phyloP scores from a whole-genome alignment of 2,888 invertebrate genomes.

The Pyralis farinalis region DNA sequence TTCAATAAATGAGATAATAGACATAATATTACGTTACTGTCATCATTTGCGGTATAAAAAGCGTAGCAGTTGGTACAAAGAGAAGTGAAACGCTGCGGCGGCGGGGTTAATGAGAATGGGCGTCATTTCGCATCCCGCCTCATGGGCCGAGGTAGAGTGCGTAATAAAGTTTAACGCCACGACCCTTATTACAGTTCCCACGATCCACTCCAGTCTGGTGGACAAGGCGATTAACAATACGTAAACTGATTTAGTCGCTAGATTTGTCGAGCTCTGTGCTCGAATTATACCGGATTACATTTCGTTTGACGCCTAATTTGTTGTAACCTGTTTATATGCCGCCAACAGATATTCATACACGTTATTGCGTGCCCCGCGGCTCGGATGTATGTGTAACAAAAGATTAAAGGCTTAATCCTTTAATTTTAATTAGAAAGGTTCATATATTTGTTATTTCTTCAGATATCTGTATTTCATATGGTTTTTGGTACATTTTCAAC shows the following conservation, averaged over 20 bases:
- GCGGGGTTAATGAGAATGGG: constrained; percentile 70
- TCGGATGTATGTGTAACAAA: no score
- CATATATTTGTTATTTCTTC: no score
- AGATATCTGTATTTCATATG: no score
- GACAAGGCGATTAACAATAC: constrained; percentile 64
- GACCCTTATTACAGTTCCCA: constrained; percentile 59
- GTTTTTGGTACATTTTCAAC: no score
- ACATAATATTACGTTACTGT: constrained; percentile 15
- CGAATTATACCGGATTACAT: constrained; percentile 13
- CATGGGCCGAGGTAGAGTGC: constrained; percentile 49
- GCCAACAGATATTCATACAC: no score
- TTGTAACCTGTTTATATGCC: no score
- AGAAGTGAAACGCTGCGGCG: constrained; percentile 36
- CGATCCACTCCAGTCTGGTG: constrained; percentile 45
- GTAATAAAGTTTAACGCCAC: constrained; percentile 69
- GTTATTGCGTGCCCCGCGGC: no score
- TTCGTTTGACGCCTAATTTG: constrained; percentile 18
- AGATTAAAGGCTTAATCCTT: no score
- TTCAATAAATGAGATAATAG: no score
- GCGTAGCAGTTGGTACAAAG: constrained; percentile 53
- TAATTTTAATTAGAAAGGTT: no score
- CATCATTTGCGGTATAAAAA: constrained; percentile 34
- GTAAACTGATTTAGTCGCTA: constrained; percentile 60
- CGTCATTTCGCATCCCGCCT: constrained; percentile 59
- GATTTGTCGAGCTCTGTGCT: constrained; percentile 23